phyloP scores from a whole-genome alignment of 1,140 invertebrate species.

The Pachypeltis micranthus region DNA sequence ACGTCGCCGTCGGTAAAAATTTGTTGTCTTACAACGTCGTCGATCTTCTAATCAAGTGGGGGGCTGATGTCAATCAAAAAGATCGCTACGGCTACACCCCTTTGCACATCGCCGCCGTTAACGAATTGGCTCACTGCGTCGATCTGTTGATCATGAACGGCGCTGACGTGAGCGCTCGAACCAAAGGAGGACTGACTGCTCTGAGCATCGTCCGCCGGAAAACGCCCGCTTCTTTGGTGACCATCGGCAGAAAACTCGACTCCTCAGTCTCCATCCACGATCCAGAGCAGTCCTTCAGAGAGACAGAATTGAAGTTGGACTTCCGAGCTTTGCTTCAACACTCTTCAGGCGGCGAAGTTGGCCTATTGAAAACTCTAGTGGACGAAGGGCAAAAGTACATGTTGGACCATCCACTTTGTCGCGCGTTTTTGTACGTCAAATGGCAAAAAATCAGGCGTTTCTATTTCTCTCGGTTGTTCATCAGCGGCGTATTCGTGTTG shows the following conservation, averaged over 20 bases:
- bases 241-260: conserved; percentile 63
- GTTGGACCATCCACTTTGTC: conserved; percentile 66
- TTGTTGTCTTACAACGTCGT: conserved; percentile 61
- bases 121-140: conserved; percentile 70
- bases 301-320: conserved; percentile 68
- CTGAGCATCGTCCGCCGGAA: conserved; percentile 69
- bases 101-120: conserved; percentile 72
- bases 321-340: conserved; percentile 66
- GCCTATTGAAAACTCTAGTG: conserved; percentile 67
- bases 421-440: conserved; percentile 70
- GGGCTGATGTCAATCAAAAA: conserved; percentile 68
- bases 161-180: conserved; percentile 70
- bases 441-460: conserved; percentile 84
- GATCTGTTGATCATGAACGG: conserved; percentile 69
- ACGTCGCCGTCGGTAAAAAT: conserved; percentile 63
- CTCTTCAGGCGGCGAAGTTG: conserved; percentile 63
- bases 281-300: conserved; percentile 59
- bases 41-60: conserved; percentile 57
- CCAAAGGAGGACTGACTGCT: conserved; percentile 68
- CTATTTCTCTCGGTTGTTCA: conserved; percentile 62
- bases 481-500: conserved; percentile 66
- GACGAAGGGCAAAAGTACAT: conserved; percentile 74
- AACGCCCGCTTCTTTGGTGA: conserved; percentile 64
- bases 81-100: conserved; percentile 84
- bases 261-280: conserved; percentile 64